Base-by-base conservation (phyloP, 1,140 invertebrate species). In the Mamestra configurata region DNA sequence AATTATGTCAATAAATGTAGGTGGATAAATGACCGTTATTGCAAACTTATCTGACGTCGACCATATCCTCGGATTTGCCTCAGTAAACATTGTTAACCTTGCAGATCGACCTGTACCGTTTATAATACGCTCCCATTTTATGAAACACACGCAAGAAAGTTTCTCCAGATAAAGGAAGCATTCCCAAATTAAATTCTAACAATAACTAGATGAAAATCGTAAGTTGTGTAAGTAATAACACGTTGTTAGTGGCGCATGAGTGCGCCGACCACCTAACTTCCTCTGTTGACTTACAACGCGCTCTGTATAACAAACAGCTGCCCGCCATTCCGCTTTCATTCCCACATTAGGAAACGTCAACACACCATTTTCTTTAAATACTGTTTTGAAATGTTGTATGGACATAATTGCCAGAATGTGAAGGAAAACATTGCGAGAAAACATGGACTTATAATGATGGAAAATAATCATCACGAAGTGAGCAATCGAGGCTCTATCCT, bases 361-460 rank as follows among this genome's bases (percentile, higher is more conserved):
- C 66, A 70, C 49, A 70, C 66, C 66, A 70, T 70, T 70, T 70
- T 70, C 66, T 70, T 70, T 70, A 70, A 66, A 66, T 40, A 66
- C 61, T 20, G 35, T 40, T 40, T 22, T 66, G 22, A 27, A 27
- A 57, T 13, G 61, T 40, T 11, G 10, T 66, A 49, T 11, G 43
- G 1, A 31, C 5, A 31, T 31, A 31, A 31, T 31, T 31, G 27
- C 5, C 27, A 31, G 27, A 31, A 1, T 5, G 27, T 31, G 1
- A 31, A 31, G 27, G 27, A 31, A 31, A 31, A 31, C 27, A 5
- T 31, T 31, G 27, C 5, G 27, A 31, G 27, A 31, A 31, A 31
- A 31, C 27, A 31, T 5, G 27, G 27, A 31, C 27, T 31, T 31
- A 31, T 5, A 31, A 31, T 3, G 2, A 31, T 31, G 27, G 27